Evolutionary conservation across 2,797 vertebrate species (phyloP).

Genomic region (Natrix natrix): DNA sequence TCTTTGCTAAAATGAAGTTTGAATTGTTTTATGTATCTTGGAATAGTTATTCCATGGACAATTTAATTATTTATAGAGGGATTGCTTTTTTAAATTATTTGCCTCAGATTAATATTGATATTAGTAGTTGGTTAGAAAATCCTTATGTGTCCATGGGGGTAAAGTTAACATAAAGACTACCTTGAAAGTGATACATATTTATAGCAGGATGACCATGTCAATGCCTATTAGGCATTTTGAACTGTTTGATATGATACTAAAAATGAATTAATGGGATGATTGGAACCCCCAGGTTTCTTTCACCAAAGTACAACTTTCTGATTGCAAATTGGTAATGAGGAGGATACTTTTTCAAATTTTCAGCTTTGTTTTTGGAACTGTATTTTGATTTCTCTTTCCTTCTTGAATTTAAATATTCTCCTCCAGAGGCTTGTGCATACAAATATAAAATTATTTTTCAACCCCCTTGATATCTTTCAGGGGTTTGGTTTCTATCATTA

Average conservation of each 20-base stretch:
- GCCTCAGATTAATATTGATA: not conserved
- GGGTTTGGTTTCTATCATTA: not conserved
- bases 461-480: not conserved
- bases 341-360: not conserved
- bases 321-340: not conserved
- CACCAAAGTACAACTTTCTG: not conserved
- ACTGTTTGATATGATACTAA: not conserved
- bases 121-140: not conserved
- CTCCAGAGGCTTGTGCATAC: not conserved
- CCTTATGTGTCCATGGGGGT: not conserved
- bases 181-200: not conserved
- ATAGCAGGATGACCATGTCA: not conserved
- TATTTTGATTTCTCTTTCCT: not conserved
- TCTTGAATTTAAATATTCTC: not conserved
- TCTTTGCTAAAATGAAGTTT: not conserved
- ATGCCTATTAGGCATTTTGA: not conserved
- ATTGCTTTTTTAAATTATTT: not conserved
- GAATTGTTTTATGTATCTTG: not conserved
- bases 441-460: not conserved
- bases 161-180: not conserved
- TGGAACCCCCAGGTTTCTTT: not conserved
- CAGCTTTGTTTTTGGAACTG: not conserved
- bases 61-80: not conserved
- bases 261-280: not conserved
- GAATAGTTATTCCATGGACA: not conserved